These are phyloP conservation scores for Bombyx mandarina DNA, from an alignment of 1,140 invertebrate genomes.

Conservation along the genomic window DNA sequence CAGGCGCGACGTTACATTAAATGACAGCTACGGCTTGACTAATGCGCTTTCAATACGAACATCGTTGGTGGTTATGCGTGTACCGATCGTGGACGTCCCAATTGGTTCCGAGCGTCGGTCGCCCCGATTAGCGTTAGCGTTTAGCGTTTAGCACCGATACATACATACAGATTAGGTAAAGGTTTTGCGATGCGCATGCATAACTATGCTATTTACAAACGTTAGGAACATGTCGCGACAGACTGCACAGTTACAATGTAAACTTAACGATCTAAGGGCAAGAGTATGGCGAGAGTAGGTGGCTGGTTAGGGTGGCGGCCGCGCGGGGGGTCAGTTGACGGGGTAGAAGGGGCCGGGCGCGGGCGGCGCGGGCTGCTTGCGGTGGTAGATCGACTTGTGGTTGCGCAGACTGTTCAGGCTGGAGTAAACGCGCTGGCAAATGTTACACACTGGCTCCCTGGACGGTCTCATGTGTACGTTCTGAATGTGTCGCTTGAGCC, in stretches of 20 bases:
- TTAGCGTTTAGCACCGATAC: constrained; percentile 14
- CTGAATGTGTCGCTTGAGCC: constrained; percentile 88
- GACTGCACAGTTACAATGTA: constrained; percentile 32
- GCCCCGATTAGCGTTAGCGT: constrained; percentile 25
- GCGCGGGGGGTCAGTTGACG: constrained; percentile 64
- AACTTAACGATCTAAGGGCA: constrained; percentile 66
- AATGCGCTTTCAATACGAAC: constrained; percentile 53
- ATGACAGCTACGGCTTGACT: constrained; percentile 41
- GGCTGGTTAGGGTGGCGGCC: constrained; percentile 52
- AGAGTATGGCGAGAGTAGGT: constrained; percentile 63
- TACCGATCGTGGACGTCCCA: constrained; percentile 65
- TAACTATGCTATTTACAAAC: constrained; percentile 68
- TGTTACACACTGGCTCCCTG: constrained; percentile 88
- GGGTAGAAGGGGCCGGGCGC: constrained; percentile 44
- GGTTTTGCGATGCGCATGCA: constrained; percentile 65
- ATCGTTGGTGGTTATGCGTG: constrained; percentile 66
- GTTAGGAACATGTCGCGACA: constrained; percentile 69
- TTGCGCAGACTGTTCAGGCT: constrained; percentile 88
- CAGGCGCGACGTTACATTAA: constrained; percentile 14
- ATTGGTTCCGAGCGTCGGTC: constrained; percentile 59
- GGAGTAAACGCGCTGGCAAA: constrained; percentile 89
- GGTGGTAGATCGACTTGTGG: constrained; percentile 92
- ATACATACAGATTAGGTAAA: constrained; percentile 54
- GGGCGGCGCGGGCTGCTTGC: constrained; percentile 73
- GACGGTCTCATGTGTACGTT: constrained; percentile 89